A percentile compares a stretch with the other conserved stretches of the same genome.
These are phyloP conservation scores for Hexactinellida sp. DNA, from an alignment of 37 sponge, comb jelly and placozoan species.

Conservation along the genomic window DNA sequence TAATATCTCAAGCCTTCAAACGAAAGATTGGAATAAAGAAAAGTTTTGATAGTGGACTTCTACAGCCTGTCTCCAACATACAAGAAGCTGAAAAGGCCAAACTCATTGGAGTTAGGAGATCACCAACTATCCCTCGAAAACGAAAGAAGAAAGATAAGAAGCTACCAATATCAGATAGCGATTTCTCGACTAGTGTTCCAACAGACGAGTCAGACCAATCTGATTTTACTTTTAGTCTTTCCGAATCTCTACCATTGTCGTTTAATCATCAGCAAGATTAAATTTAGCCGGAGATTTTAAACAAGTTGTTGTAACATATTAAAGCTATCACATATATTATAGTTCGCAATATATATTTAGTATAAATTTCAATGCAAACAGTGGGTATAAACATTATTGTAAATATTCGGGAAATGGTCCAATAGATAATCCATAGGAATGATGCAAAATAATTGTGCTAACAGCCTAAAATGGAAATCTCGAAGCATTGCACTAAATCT, in stretches of 20 bases:
- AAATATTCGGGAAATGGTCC: too few species aligned
- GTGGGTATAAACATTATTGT: too few species aligned
- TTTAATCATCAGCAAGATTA: background rate
- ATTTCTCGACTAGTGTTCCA: background rate
- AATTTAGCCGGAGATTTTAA: background rate
- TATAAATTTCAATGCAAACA: too few species aligned
- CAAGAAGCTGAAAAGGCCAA: background rate
- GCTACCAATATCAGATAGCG: background rate
- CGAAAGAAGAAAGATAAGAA: slow-evolving; percentile 6
- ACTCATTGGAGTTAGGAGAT: background rate
- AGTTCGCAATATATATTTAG: too few species aligned
- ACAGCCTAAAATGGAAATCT: too few species aligned
- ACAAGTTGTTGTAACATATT: background rate
- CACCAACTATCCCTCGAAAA: background rate
- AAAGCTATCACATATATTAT: too few species aligned
- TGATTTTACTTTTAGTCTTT: background rate
- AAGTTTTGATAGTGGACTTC: background rate
- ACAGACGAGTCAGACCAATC: slow-evolving; percentile 14
- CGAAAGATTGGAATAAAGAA: background rate
- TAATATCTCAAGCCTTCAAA: slow-evolving; percentile 50
- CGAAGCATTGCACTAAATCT: too few species aligned
- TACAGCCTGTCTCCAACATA: background rate
- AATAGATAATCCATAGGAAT: too few species aligned
- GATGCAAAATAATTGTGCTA: too few species aligned
- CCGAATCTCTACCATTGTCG: background rate